A percentile compares a stretch with the other conserved stretches of the same genome.
Evolutionary conservation across 2,113 vertebrate genomes (phyloP).

Genomic region (Bungarus multicinctus): DNA sequence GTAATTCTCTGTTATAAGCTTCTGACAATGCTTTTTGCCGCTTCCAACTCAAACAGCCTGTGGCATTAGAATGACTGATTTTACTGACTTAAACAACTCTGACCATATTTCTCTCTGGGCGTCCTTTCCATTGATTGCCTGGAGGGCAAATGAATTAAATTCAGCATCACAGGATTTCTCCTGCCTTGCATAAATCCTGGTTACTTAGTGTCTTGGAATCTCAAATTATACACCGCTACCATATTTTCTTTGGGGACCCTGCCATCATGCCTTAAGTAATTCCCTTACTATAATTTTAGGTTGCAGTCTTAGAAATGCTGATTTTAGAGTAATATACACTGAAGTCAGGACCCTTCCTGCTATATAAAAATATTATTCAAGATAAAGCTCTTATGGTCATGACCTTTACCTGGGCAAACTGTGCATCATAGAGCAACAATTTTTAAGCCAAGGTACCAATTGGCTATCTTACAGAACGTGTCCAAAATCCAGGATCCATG

Average conservation of each 20-base stretch:
- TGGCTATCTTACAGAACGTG: not conserved
- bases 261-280: not conserved
- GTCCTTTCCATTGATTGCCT: not conserved
- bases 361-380: not conserved
- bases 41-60: not conserved
- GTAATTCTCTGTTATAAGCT: slow-evolving; percentile 12
- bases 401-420: not conserved
- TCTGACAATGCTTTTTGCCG: slow-evolving; percentile 9
- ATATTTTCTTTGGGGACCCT: not conserved
- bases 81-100: slow-evolving; percentile 5
- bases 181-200: not conserved
- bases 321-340: not conserved
- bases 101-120: not conserved
- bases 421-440: not conserved
- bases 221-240: not conserved
- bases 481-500: not conserved
- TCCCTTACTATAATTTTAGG: not conserved
- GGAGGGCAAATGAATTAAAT: slow-evolving; percentile 7
- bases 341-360: not conserved
- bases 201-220: not conserved
- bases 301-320: not conserved
- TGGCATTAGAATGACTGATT: slow-evolving; percentile 6
- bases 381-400: not conserved
- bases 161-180: slow-evolving; percentile 1
- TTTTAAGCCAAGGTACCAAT: not conserved